Base-by-base conservation (phyloP, 1,140 invertebrate genomes). In the Heterodera carotae region DNA sequence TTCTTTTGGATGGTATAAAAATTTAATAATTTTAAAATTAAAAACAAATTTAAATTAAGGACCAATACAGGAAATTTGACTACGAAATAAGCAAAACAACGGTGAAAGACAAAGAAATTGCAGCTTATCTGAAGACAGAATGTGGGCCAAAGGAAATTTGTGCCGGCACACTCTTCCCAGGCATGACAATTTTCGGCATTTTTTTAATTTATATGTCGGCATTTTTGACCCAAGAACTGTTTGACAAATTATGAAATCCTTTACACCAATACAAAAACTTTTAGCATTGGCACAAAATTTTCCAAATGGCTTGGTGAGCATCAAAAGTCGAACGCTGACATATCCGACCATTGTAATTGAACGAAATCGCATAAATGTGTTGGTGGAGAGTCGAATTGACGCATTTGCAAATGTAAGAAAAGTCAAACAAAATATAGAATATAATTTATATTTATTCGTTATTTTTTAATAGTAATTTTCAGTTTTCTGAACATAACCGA, bases 281-380 rank as follows among this genome's bases (percentile, higher is more conserved):
- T 33, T 69, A 83, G 86, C 85, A 7, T 74, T 86, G 18, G 84
- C 77, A 22, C 64, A 80, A 64, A 71, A 76, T 2, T 86, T 86
- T 76, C 64, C 84, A 22, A 82, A 84, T n/a, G 85, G 85, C 62
- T 69, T 87, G 25, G 85, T 86, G 27, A 85, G 82, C 25, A 86
- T 86, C 69, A 86, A 86, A 75, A 88, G 84, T 12, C 84, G 87
- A 60, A 86, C 85, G n/a, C 72, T 83, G 29, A 82, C 85, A 8
- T 86, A 85, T 74, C 85, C 85, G 29, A 69, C 78, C 69, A 83
- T 86, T 27, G 53, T 78, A 29, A 66, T 86, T 56, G 80, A 81
- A 48, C 69, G 83, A 43, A 84, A 84, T 53, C 86, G 86, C 64
- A 81, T 78, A 18, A 78, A 81, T 33, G 79, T 86, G n/a, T 69